A percentile compares a stretch with the other conserved stretches of the same genome.
Evolutionary conservation across 2,113 vertebrate species (phyloP).

Genomic region (Sebastes fasciatus): DNA sequence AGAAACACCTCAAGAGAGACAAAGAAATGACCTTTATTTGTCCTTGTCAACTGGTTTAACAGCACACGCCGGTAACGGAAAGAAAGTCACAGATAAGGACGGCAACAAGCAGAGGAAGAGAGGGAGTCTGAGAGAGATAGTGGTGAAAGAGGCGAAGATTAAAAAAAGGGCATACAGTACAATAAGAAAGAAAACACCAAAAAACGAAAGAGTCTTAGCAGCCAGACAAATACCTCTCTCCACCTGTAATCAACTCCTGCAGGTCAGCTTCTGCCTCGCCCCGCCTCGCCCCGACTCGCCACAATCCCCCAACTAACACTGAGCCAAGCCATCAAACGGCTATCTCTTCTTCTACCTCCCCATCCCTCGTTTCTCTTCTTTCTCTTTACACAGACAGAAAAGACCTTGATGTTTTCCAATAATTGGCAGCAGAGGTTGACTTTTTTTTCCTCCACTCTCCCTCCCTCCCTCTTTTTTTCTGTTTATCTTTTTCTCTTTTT

Average conservation of each 20-base stretch:
- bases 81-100: slow-evolving; percentile 53
- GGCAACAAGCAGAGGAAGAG: slow-evolving; percentile 33
- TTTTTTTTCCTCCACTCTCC: slow-evolving; percentile 41
- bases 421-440: slow-evolving; percentile 85
- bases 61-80: slow-evolving; percentile 30
- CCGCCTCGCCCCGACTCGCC: slow-evolving; percentile 45
- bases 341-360: slow-evolving; percentile 55
- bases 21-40: slow-evolving; percentile 72
- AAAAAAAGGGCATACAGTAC: slow-evolving; percentile 41
- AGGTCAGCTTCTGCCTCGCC: slow-evolving; percentile 66
- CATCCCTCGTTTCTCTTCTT: slow-evolving; percentile 64
- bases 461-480: slow-evolving; percentile 34
- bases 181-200: slow-evolving; percentile 6
- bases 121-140: slow-evolving; percentile 51
- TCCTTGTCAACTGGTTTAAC: slow-evolving; percentile 59
- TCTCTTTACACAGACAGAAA: slow-evolving; percentile 73
- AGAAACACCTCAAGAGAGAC: slow-evolving; percentile 9
- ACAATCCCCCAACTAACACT: slow-evolving; percentile 66
- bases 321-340: slow-evolving; percentile 72
- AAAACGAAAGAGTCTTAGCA: slow-evolving; percentile 44
- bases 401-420: slow-evolving; percentile 86
- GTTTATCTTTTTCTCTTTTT: slow-evolving; percentile 53
- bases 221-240: slow-evolving; percentile 55
- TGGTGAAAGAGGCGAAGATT: slow-evolving; percentile 28
- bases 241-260: slow-evolving; percentile 75